Conservation (phyloP, 1,140 invertebrate genomes). For the Lamellibrachia luymesi region DNA sequence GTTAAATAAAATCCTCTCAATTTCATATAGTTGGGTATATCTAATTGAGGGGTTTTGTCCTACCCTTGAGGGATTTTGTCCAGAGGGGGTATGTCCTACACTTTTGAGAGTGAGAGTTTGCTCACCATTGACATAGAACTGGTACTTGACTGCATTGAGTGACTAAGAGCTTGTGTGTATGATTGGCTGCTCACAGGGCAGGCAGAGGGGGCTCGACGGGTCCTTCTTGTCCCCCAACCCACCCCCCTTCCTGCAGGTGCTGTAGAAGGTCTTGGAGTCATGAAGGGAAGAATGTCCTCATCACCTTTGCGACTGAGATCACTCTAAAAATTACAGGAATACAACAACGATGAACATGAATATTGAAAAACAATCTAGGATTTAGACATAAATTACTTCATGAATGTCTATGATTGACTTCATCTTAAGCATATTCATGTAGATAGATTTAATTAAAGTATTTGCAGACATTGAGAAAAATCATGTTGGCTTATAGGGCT, state of each 20-base stretch:
- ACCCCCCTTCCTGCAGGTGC: constrained; percentile 23
- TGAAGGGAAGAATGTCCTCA: constrained; percentile 47
- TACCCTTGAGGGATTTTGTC: too few species aligned
- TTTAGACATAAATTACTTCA: too few species aligned
- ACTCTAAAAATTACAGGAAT: constrained; percentile 14
- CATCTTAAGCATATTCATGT: too few species aligned
- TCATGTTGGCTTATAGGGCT: too few species aligned
- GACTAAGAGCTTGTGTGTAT: background rate
- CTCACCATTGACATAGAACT: background rate
- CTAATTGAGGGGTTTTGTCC: too few species aligned
- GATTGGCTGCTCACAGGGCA: constrained; percentile 35
- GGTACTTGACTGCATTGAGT: background rate
- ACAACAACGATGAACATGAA: background rate
- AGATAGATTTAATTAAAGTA: too few species aligned
- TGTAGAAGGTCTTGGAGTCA: constrained; percentile 32
- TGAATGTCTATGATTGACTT: too few species aligned
- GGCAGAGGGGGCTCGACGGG: constrained; percentile 31
- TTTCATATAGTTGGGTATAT: too few species aligned
- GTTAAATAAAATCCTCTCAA: too few species aligned
- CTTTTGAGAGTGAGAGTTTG: background rate
- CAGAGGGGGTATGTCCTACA: too few species aligned
- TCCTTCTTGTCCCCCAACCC: background rate
- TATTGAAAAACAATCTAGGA: background rate
- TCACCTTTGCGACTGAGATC: constrained; percentile 42
- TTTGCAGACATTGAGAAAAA: too few species aligned